phyloP scores from a whole-genome alignment of 2,113 vertebrate species.

The Crotalus helleri region DNA sequence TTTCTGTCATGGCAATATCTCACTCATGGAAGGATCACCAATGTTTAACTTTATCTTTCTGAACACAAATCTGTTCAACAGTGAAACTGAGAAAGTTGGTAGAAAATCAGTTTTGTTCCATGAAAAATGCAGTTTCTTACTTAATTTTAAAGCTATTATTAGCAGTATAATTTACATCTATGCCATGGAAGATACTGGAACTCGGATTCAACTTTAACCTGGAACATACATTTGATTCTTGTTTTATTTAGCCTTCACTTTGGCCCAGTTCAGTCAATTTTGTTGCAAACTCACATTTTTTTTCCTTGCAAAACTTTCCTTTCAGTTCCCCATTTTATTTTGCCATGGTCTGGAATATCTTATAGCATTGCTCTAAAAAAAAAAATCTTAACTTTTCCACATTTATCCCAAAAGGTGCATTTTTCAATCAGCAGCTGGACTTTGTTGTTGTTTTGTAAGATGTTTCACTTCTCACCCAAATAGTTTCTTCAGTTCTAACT shows the following conservation, averaged over 20 bases:
- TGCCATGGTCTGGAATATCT: background rate
- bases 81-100: background rate
- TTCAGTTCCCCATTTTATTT: background rate
- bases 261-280: background rate
- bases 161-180: background rate
- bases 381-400: background rate
- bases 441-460: too few species aligned
- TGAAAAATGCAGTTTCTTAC: background rate
- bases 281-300: background rate
- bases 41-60: background rate
- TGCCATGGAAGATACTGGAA: background rate
- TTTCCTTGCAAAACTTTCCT: background rate
- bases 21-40: background rate
- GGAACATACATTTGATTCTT: background rate
- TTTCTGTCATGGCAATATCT: background rate
- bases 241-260: background rate
- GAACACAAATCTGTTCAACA: background rate
- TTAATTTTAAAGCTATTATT: background rate
- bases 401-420: background rate
- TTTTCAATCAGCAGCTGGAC: background rate
- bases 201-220: background rate
- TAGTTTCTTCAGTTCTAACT: too few species aligned
- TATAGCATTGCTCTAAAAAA: background rate
- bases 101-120: background rate
- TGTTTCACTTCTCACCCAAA: too few species aligned